These are phyloP conservation scores for Pristionchus maxplancki DNA, from an alignment of 2,888 invertebrate genomes.

Conservation along the genomic window DNA sequence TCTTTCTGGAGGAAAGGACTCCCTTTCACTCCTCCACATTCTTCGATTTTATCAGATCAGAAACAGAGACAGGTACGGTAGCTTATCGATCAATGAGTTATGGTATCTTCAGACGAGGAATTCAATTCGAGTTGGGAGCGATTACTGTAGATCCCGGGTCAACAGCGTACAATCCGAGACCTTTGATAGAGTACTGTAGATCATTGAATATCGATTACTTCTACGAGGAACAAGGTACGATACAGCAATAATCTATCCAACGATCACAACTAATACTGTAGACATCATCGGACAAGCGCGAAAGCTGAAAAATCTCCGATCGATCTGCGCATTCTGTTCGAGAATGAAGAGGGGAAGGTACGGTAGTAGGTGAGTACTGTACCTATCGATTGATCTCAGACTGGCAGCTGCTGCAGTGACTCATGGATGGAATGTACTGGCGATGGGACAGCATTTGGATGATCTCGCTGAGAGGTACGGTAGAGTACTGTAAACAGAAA, in stretches of 20 bases:
- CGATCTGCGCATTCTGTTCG: slow-evolving; percentile 86
- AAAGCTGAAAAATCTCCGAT: slow-evolving; percentile 78
- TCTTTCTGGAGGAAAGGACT: slow-evolving; percentile 89
- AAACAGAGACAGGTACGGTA: slow-evolving; percentile 54
- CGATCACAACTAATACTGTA: slow-evolving; percentile 64
- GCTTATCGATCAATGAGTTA: slow-evolving; percentile 65
- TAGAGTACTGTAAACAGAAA: neutral
- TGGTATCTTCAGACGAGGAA: slow-evolving; percentile 79
- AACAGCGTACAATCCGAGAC: slow-evolving; percentile 82
- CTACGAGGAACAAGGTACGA: slow-evolving; percentile 84
- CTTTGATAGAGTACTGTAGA: slow-evolving; percentile 86
- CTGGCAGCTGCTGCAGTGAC: slow-evolving; percentile 86
- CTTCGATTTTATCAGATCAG: slow-evolving; percentile 89
- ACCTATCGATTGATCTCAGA: slow-evolving; percentile 73
- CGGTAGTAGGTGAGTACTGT: neutral
- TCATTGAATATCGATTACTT: slow-evolving; percentile 86
- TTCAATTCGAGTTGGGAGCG: slow-evolving; percentile 85
- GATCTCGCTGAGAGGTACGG: slow-evolving; percentile 85
- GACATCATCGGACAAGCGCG: slow-evolving; percentile 81
- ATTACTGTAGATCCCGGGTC: slow-evolving; percentile 87
- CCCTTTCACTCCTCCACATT: slow-evolving; percentile 88
- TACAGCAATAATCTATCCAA: neutral
- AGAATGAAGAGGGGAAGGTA: slow-evolving; percentile 81
- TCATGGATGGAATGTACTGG: slow-evolving; percentile 90
- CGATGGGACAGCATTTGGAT: slow-evolving; percentile 90